phyloP scores from a whole-genome alignment of 2,113 vertebrate genomes.

The Bos javanicus region DNA sequence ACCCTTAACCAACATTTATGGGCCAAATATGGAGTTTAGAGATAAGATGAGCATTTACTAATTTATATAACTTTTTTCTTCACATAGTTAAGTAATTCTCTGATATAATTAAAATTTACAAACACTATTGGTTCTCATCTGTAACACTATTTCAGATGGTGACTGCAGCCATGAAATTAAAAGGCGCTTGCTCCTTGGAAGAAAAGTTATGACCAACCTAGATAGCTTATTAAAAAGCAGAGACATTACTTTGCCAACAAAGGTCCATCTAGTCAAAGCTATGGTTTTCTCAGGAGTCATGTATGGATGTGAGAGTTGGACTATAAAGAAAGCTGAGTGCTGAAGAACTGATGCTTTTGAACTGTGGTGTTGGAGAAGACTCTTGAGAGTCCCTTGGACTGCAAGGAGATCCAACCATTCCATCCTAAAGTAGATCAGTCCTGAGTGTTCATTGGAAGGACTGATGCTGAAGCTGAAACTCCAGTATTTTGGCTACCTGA shows the following conservation, averaged over 20 bases:
- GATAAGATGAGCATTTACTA: background rate
- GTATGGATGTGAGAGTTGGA: background rate
- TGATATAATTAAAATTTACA: background rate
- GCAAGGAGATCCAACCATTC: background rate
- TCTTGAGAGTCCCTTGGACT: background rate
- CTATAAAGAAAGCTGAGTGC: background rate
- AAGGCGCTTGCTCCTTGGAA: background rate
- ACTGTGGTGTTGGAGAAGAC: background rate
- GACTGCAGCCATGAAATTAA: background rate
- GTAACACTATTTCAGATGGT: background rate
- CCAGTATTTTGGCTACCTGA: background rate
- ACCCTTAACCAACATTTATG: background rate
- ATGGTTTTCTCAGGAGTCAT: background rate
- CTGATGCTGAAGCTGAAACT: background rate
- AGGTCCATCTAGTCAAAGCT: background rate
- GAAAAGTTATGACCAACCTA: background rate
- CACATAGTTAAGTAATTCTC: background rate
- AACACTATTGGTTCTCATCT: background rate
- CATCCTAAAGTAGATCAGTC: background rate
- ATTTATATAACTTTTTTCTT: background rate
- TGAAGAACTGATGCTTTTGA: background rate
- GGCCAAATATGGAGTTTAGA: background rate
- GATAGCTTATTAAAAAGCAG: background rate
- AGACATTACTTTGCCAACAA: background rate
- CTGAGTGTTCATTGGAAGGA: background rate